Evolutionary conservation across 2,113 vertebrate genomes (phyloP).

Genomic region (Orientallactaga bullata): DNA sequence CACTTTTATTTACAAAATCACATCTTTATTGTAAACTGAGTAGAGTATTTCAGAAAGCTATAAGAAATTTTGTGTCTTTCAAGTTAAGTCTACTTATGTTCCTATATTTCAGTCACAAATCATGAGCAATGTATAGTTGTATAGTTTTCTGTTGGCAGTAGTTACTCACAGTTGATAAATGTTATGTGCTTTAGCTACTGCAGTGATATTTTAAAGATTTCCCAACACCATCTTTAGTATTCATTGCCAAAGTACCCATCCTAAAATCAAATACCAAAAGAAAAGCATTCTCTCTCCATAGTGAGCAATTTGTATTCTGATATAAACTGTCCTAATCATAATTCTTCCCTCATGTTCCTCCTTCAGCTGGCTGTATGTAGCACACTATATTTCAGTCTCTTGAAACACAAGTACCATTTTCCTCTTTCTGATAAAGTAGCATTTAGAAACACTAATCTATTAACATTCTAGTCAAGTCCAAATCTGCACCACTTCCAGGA

Average conservation of each 20-base stretch:
- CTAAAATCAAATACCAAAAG: background rate
- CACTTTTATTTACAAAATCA: background rate
- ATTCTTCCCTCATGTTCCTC: background rate
- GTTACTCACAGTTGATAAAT: background rate
- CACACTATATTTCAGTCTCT: background rate
- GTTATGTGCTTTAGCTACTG: background rate
- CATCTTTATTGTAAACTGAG: background rate
- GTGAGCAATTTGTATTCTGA: background rate
- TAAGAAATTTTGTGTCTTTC: background rate
- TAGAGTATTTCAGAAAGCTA: background rate
- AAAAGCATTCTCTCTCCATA: background rate
- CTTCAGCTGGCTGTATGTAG: background rate
- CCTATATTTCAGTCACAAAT: background rate
- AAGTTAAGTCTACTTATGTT: background rate
- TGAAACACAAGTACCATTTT: background rate
- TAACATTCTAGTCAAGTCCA: background rate
- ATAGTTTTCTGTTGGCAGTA: background rate
- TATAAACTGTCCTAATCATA: background rate
- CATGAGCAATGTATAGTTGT: background rate
- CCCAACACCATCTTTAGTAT: background rate
- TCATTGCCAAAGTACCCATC: background rate
- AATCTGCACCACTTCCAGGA: background rate
- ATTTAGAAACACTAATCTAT: background rate
- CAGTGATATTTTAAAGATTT: background rate
- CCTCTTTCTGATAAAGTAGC: background rate